Conservation (phyloP, 2,113 vertebrate species). For the Bubo bubo region DNA sequence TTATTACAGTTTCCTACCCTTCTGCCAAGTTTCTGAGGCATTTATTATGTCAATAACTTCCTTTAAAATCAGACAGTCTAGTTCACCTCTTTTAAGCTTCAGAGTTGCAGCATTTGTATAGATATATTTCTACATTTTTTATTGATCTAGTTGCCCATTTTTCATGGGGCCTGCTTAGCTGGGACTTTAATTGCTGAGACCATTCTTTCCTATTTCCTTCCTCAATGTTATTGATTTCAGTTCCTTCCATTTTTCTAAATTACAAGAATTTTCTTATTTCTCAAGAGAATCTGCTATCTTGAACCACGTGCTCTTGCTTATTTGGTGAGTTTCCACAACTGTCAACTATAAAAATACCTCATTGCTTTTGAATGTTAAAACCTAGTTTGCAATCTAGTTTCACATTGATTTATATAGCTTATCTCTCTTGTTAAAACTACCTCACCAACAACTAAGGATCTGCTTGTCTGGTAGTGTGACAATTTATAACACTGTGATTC, state of each 20-base stretch:
- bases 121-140: conserved; percentile 48
- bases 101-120: conserved; percentile 9
- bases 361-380: neutral
- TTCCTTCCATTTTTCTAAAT: conserved; percentile 2
- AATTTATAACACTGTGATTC: neutral
- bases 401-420: conserved; percentile 39
- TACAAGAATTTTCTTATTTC: neutral
- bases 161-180: conserved; percentile 34
- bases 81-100: conserved; percentile 30
- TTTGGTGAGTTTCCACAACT: conserved; percentile 1
- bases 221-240: conserved; percentile 27
- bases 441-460: neutral
- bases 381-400: neutral
- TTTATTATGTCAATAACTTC: conserved; percentile 59
- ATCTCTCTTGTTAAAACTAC: conserved; percentile 24
- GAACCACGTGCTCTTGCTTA: neutral
- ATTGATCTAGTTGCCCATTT: conserved; percentile 44
- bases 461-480: neutral
- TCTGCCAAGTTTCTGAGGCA: conserved; percentile 60
- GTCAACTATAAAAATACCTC: conserved; percentile 29
- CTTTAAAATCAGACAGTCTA: conserved; percentile 19
- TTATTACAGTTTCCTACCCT: conserved; percentile 31
- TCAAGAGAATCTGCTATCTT: neutral
- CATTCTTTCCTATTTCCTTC: conserved; percentile 56
- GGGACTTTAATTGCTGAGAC: conserved; percentile 45